Base-by-base conservation (phyloP, 2,113 vertebrate species). In the Ovis aries region DNA sequence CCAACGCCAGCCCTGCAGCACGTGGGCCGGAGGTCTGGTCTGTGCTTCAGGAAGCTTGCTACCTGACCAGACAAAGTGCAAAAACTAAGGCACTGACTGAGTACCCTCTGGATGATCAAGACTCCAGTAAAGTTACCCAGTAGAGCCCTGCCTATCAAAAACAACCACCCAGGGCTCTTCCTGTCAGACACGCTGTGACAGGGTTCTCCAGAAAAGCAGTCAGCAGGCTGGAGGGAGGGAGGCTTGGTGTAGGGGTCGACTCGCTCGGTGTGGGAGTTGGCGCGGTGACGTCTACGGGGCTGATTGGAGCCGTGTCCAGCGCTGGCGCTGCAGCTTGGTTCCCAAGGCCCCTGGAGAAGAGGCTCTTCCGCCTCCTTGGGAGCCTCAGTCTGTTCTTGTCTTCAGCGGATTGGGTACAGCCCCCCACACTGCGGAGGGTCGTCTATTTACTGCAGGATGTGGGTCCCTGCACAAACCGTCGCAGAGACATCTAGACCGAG, bases 131-230 rank as follows among this genome's bases (percentile, higher is more conserved):
- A 21, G 10, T 3, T 3, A 11, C 19, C n/a, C n/a, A 3, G 67
- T 1, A 23, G 67, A 6, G 10, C 3, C n/a, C 67, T 12, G 10
- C n/a, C 67, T 71, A 0, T 6, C 21, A 10, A 6, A 11, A 71
- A 1, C 19, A 71, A 1, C 19, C 36, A 6, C 1, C 5, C 1
- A 1, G 19, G 0, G 5, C 67, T 6, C 67, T 23, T 40, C 64
- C 6, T 2, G 10, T 6, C 2, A 6, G 67, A 23, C 0, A 0
- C 0, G 1, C 13, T 1, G 7, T 1, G 23, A 17, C 12, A 4
- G 21, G 9, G 9, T 9, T 57, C 81, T 59, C 2, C 3, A 2
- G 91, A 57, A 23, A 45, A 19, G 23, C 40, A 19, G 1, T 1
- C 52, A 2, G 0, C 43, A 19, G 62, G 16, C 27, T 16, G 29